phyloP scores from a whole-genome alignment of 2,113 vertebrate species.

The Cebidichthys violaceus region DNA sequence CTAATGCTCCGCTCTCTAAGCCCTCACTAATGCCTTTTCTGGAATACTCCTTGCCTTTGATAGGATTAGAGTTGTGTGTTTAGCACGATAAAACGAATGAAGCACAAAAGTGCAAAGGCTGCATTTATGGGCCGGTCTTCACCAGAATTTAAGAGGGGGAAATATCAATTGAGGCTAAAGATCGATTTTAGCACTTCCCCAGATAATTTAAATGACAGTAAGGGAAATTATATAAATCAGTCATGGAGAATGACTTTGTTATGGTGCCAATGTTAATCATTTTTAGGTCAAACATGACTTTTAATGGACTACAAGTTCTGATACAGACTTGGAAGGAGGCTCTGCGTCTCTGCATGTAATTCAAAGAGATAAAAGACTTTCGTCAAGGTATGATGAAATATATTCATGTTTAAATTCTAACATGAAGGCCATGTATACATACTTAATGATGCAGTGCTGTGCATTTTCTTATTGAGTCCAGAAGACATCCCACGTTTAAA shows the following conservation, averaged over 20 bases:
- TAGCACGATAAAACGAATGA: slow-evolving; percentile 64
- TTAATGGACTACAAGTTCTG: slow-evolving; percentile 41
- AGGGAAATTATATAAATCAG: slow-evolving; percentile 63
- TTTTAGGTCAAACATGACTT: slow-evolving; percentile 65
- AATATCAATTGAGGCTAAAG: slow-evolving; percentile 65
- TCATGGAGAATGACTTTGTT: slow-evolving; percentile 49
- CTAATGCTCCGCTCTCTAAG: slow-evolving; percentile 64
- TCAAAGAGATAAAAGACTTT: slow-evolving; percentile 60
- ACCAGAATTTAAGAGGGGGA: slow-evolving; percentile 60
- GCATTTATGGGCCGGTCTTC: slow-evolving; percentile 57
- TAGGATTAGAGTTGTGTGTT: slow-evolving; percentile 79
- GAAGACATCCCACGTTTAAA: background rate
- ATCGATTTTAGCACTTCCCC: slow-evolving; percentile 63
- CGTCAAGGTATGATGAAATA: slow-evolving; percentile 69
- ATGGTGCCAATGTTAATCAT: slow-evolving; percentile 67
- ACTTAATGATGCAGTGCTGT: slow-evolving; percentile 42
- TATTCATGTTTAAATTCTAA: slow-evolving; percentile 56
- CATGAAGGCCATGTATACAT: slow-evolving; percentile 43
- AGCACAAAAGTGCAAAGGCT: slow-evolving; percentile 74
- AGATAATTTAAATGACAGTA: slow-evolving; percentile 59
- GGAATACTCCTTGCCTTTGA: slow-evolving; percentile 72
- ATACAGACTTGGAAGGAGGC: slow-evolving; percentile 44
- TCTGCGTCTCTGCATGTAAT: slow-evolving; percentile 19
- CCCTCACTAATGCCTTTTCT: slow-evolving; percentile 66
- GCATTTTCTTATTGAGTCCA: slow-evolving; percentile 47